phyloP scores from a whole-genome alignment of 2,888 invertebrate genomes.

The Hydriomena furcata region DNA sequence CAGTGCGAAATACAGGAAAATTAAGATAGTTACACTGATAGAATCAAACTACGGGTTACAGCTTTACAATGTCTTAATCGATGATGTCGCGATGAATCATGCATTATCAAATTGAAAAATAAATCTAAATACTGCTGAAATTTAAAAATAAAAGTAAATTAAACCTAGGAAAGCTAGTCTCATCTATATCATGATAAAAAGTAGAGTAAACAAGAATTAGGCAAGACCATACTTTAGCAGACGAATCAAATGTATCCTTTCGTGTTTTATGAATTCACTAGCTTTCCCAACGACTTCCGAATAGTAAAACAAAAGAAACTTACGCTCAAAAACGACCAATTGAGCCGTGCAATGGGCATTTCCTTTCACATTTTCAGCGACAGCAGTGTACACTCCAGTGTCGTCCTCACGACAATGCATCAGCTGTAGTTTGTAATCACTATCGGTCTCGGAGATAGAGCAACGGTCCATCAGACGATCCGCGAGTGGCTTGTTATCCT shows the following conservation, averaged over 20 bases:
- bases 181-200: not conserved
- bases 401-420: slow-evolving; percentile 91
- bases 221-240: too few species aligned
- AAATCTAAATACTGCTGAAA: slow-evolving; percentile 10
- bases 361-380: slow-evolving; percentile 91
- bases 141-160: not conserved
- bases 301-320: slow-evolving; percentile 56
- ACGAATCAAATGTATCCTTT: too few species aligned
- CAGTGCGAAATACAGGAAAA: slow-evolving; percentile 69
- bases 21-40: slow-evolving; percentile 50
- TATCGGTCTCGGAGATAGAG: slow-evolving; percentile 82
- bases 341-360: slow-evolving; percentile 94
- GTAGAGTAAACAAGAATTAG: too few species aligned
- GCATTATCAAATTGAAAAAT: slow-evolving; percentile 39
- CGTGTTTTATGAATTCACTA: too few species aligned
- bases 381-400: slow-evolving; percentile 95
- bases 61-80: slow-evolving; percentile 77
- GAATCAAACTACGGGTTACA: slow-evolving; percentile 66
- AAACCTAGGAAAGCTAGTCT: slow-evolving; percentile 8
- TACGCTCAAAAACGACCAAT: slow-evolving; percentile 93
- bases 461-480: slow-evolving; percentile 90
- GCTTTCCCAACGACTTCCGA: slow-evolving; percentile 10
- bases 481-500: slow-evolving; percentile 92
- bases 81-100: slow-evolving; percentile 66
- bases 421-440: slow-evolving; percentile 87